Evolutionary conservation across 2,797 vertebrate genomes (phyloP).

Genomic region (Hemitrygon akajei): DNA sequence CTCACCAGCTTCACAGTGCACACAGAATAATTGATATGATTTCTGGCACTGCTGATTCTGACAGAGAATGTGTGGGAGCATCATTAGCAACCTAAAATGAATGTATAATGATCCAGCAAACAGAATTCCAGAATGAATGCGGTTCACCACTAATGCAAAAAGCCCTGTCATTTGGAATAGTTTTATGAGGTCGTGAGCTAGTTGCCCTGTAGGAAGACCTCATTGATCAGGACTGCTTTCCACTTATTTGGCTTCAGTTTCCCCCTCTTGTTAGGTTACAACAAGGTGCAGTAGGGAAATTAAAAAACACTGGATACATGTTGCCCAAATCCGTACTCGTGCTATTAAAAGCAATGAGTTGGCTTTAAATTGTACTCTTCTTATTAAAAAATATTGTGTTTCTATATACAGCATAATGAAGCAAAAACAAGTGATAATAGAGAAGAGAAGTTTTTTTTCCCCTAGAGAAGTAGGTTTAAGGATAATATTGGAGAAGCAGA

Average conservation of each 20-base stretch:
- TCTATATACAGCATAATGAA: background rate
- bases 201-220: background rate
- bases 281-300: background rate
- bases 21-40: constrained; percentile 20
- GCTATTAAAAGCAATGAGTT: background rate
- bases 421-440: background rate
- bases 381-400: background rate
- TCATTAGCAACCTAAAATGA: constrained; percentile 7
- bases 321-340: background rate
- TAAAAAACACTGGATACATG: background rate
- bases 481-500: background rate
- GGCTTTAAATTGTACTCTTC: background rate
- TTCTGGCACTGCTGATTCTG: background rate
- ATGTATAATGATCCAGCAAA: background rate
- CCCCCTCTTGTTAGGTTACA: background rate
- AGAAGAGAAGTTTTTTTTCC: background rate
- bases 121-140: background rate
- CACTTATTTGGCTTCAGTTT: background rate
- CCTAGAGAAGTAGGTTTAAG: background rate
- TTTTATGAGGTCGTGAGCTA: background rate
- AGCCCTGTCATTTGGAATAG: background rate
- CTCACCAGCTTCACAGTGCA: background rate
- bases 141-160: background rate
- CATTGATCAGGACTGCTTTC: background rate
- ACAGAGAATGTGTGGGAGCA: background rate